These are phyloP conservation scores for Chanos chanos DNA, from an alignment of 2,797 vertebrate species.

Conservation along the genomic window DNA sequence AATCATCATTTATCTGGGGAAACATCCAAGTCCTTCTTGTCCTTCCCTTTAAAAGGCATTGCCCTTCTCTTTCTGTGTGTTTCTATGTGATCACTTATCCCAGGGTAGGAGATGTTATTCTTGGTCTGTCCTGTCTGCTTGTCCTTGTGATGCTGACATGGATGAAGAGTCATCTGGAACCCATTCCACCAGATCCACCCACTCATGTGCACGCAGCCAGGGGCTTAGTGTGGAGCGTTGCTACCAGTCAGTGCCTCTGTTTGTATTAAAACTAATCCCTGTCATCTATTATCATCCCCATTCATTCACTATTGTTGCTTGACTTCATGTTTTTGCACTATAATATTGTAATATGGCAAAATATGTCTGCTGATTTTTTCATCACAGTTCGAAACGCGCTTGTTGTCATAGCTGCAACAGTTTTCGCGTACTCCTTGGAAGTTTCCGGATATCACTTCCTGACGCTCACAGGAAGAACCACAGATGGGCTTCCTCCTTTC, in stretches of 20 bases:
- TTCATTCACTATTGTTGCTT: too few relatives aligned
- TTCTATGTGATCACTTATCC: neutral
- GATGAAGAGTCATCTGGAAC: conserved; percentile 72
- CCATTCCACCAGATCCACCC: neutral
- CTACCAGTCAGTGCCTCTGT: conserved; percentile 73
- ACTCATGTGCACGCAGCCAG: conserved; percentile 56
- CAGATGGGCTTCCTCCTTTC: conserved; percentile 79
- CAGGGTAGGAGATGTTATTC: conserved; percentile 77
- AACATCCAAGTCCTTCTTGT: too few relatives aligned
- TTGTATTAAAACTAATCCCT: neutral
- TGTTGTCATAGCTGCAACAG: conserved; percentile 80
- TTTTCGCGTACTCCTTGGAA: conserved; percentile 78
- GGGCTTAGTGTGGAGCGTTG: conserved; percentile 72
- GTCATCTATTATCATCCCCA: too few relatives aligned
- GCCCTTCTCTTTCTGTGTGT: neutral
- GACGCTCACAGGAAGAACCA: conserved; percentile 79
- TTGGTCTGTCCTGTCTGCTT: conserved; percentile 80
- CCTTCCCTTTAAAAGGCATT: neutral
- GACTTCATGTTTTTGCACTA: too few relatives aligned
- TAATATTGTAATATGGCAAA: too few relatives aligned
- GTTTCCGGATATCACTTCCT: conserved; percentile 72
- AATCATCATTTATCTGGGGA: too few relatives aligned
- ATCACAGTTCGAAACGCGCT: conserved; percentile 83
- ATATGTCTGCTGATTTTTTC: too few relatives aligned
- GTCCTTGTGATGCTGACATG: conserved; percentile 67